These are phyloP conservation scores for Neocrepidodera transversa DNA, from an alignment of 2,888 invertebrate species.

Conservation along the genomic window DNA sequence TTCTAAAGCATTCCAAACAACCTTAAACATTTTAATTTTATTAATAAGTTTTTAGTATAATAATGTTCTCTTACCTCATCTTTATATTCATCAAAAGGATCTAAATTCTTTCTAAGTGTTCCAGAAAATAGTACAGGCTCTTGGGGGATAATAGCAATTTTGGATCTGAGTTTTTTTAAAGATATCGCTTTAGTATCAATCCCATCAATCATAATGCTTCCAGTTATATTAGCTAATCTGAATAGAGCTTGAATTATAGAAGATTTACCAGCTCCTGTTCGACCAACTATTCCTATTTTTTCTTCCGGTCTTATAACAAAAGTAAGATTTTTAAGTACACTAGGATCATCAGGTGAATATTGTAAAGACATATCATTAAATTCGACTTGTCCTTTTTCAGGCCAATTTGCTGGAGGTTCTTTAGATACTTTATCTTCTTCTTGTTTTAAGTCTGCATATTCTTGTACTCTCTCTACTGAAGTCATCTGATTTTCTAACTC, in stretches of 20 bases:
- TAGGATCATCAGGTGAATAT: constrained; percentile 74
- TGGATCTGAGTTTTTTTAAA: constrained; percentile 68
- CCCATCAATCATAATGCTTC: constrained; percentile 80
- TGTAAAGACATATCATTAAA: constrained; percentile 74
- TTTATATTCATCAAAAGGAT: constrained; percentile 83
- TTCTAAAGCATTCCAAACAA: constrained; percentile 82
- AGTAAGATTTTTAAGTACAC: constrained; percentile 75
- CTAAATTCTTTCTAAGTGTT: constrained; percentile 85
- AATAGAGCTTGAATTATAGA: constrained; percentile 80
- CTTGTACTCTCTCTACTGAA: constrained; percentile 86
- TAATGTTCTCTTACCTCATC: constrained; percentile 65
- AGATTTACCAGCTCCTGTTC: constrained; percentile 85
- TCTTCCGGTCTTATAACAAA: constrained; percentile 71
- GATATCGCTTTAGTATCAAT: constrained; percentile 67
- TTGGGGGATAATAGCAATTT: constrained; percentile 84
- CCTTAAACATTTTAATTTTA: constrained; percentile 25
- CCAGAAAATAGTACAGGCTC: constrained; percentile 87
- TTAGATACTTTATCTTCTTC: constrained; percentile 57
- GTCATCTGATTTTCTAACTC: constrained; percentile 79
- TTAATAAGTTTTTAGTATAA: constrained; percentile 21
- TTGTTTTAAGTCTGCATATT: constrained; percentile 75
- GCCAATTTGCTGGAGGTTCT: constrained; percentile 75
- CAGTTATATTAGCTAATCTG: constrained; percentile 78
- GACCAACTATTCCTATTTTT: constrained; percentile 80
- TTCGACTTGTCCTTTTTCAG: constrained; percentile 70